Evolutionary conservation across 1,140 invertebrate species (phyloP).

Genomic region (Cyclina sinensis): DNA sequence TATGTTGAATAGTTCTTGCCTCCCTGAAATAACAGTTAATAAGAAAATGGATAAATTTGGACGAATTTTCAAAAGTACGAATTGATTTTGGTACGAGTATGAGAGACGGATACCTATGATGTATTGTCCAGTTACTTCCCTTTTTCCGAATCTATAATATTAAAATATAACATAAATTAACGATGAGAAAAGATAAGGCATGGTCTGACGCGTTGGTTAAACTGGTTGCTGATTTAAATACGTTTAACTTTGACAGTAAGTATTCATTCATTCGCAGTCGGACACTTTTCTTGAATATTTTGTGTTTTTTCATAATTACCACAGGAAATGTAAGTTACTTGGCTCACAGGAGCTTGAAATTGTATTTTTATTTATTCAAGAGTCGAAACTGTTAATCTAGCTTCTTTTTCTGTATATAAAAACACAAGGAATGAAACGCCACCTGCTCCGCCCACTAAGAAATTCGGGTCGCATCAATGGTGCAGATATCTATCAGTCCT

Average conservation of each 20-base stretch:
- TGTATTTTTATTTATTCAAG: neutral
- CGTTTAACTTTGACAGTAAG: constrained; percentile 46
- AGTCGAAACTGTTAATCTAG: too few species aligned
- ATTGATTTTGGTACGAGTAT: too few species aligned
- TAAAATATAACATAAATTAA: too few species aligned
- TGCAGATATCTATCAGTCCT: too few species aligned
- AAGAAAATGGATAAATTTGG: too few species aligned
- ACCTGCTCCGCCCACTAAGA: too few species aligned
- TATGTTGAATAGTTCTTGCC: too few species aligned
- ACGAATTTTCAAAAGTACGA: too few species aligned
- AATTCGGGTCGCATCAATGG: too few species aligned
- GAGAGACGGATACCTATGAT: neutral
- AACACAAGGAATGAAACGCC: neutral
- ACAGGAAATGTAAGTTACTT: neutral
- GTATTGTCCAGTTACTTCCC: constrained; percentile 12
- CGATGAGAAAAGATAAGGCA: constrained; percentile 35
- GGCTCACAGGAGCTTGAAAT: neutral
- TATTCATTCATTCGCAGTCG: neutral
- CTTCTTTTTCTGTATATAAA: neutral
- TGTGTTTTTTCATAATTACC: neutral
- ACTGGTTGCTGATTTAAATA: constrained; percentile 25
- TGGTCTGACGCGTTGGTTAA: constrained; percentile 23
- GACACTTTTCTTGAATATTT: too few species aligned
- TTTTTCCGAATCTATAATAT: neutral
- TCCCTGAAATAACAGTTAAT: too few species aligned